Evolutionary conservation across 2,113 vertebrate genomes (phyloP).

Genomic region (Phylloscopus whistleri): DNA sequence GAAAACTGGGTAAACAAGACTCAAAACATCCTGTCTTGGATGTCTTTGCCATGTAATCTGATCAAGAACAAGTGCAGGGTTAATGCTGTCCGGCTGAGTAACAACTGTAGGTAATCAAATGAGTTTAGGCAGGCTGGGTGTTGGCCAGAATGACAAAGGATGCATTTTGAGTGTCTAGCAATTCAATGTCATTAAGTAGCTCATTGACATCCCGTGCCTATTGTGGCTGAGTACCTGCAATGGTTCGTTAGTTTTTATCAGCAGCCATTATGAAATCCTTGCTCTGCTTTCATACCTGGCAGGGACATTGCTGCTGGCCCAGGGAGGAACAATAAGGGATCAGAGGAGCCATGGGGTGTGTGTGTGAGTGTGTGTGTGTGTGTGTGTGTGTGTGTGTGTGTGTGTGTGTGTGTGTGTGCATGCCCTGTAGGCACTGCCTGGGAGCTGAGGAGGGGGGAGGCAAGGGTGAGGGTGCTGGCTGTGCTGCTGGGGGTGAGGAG

Average conservation of each 20-base stretch:
- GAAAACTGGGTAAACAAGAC: slow-evolving; percentile 22
- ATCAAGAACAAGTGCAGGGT: slow-evolving; percentile 1
- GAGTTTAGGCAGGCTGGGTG: slow-evolving; percentile 19
- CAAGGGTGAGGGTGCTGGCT: neutral
- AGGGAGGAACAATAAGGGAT: neutral
- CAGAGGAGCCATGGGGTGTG: neutral
- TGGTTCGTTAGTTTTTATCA: slow-evolving; percentile 49
- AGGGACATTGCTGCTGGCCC: neutral
- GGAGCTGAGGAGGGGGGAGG: neutral
- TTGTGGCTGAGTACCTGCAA: neutral
- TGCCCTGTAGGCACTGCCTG: neutral
- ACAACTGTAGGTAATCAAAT: slow-evolving; percentile 4
- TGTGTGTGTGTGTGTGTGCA: no score
- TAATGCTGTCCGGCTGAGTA: neutral
- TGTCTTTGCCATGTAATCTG: slow-evolving; percentile 6
- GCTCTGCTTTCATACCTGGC: neutral
- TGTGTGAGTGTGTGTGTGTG: no score
- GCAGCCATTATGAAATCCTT: slow-evolving; percentile 31
- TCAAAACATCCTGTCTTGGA: slow-evolving; percentile 8
- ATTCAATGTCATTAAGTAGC: slow-evolving; percentile 13
- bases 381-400: no score
- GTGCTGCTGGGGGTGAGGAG: neutral
- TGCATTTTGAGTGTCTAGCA: neutral
- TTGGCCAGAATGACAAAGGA: slow-evolving; percentile 32
- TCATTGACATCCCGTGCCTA: neutral